These are phyloP conservation scores for Antitype chi DNA, from an alignment of 2,888 invertebrate genomes.

Conservation along the genomic window DNA sequence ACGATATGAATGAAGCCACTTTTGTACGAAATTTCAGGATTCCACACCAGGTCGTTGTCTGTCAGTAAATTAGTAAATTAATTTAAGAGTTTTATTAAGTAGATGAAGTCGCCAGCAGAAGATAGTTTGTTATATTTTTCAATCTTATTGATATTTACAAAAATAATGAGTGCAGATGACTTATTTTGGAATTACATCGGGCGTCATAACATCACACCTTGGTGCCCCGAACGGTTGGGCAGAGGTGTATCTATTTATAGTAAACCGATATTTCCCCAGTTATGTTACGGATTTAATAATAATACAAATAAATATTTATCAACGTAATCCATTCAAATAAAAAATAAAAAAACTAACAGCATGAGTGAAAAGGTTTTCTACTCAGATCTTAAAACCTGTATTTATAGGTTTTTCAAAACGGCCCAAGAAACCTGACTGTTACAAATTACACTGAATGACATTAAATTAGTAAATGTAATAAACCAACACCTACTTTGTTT, in stretches of 20 bases:
- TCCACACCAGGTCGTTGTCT: too few relatives aligned
- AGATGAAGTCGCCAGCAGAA: neutral
- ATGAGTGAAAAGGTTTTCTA: neutral
- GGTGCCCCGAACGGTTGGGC: too few relatives aligned
- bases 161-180: neutral
- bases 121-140: neutral
- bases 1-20: too few relatives aligned
- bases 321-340: neutral
- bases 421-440: conserved; percentile 4
- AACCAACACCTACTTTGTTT: neutral
- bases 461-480: neutral
- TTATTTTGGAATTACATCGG: neutral
- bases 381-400: neutral
- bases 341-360: neutral
- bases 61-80: too few relatives aligned
- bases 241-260: too few relatives aligned
- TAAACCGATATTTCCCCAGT: too few relatives aligned
- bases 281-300: neutral
- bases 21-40: too few relatives aligned
- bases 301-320: neutral
- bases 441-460: conserved; percentile 4
- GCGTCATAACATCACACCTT: too few relatives aligned
- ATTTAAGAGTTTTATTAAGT: neutral
- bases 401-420: conserved; percentile 34
- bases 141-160: neutral